Percentiles rank a stretch among this genome's conserved stretches.
These are phyloP conservation scores for Diorhabda carinulata DNA, from an alignment of 1,140 invertebrate species.

Conservation along the genomic window DNA sequence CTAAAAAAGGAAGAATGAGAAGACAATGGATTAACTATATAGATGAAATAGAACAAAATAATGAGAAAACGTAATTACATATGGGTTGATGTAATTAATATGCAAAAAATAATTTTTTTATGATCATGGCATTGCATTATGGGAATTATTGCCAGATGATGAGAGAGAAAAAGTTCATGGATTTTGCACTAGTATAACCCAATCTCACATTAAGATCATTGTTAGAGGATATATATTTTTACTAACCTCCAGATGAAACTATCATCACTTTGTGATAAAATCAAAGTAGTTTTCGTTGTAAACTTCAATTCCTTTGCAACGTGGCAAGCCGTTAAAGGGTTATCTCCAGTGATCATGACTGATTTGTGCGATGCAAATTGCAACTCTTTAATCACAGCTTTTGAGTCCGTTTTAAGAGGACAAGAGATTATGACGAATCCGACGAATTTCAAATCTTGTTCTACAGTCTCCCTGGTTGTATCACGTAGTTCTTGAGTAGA, in stretches of 20 bases:
- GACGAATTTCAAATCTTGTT: constrained; percentile 84
- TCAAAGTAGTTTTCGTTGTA: constrained; percentile 72
- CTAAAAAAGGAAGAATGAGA: too few species aligned
- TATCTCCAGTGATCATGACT: constrained; percentile 99
- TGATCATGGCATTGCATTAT: too few species aligned
- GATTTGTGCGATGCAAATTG: constrained; percentile 89
- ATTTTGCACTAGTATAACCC: too few species aligned
- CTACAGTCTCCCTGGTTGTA: constrained; percentile 78
- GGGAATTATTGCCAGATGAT: too few species aligned
- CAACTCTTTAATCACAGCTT: constrained; percentile 88
- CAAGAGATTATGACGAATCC: constrained; percentile 99
- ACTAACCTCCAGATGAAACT: constrained; percentile 63
- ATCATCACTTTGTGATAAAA: constrained; percentile 59
- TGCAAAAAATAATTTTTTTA: too few species aligned
- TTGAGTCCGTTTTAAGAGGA: constrained; percentile 93
- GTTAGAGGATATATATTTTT: too few species aligned
- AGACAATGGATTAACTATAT: too few species aligned
- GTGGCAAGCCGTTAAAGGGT: constrained; percentile 97
- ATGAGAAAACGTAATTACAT: too few species aligned
- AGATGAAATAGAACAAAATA: too few species aligned
- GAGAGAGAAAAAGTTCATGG: too few species aligned
- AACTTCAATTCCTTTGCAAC: constrained; percentile 94
- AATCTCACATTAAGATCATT: too few species aligned
- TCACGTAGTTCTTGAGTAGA: constrained; percentile 73
- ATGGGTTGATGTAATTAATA: too few species aligned